A percentile compares a stretch with the other conserved stretches of the same genome.
These are phyloP conservation scores for Atta colombica DNA, from an alignment of 1,140 invertebrate genomes.

Conservation along the genomic window DNA sequence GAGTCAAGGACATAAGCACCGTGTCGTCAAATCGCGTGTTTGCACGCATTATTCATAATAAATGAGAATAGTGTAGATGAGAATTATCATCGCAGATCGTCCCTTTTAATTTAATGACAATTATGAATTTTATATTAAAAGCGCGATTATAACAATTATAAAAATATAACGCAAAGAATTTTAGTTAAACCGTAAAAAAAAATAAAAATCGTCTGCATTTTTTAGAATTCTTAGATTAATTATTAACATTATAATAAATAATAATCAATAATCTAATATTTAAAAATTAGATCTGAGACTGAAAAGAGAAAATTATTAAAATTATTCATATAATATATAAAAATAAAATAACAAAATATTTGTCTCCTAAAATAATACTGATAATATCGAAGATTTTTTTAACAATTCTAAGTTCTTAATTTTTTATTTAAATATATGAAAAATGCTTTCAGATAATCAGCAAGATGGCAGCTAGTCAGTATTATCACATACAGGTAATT, in stretches of 20 bases:
- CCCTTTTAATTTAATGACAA: slow-evolving; percentile 2
- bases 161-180: background rate
- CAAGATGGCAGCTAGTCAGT: slow-evolving; percentile 77
- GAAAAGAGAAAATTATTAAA: background rate
- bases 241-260: background rate
- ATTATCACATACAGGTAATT: slow-evolving; percentile 81
- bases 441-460: slow-evolving; percentile 50
- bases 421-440: background rate
- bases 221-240: background rate
- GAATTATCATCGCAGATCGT: background rate
- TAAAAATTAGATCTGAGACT: background rate
- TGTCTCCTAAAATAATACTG: background rate
- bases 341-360: background rate
- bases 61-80: background rate
- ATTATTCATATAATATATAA: background rate
- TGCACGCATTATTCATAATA: slow-evolving; percentile 5
- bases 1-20: slow-evolving; percentile 35
- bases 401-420: background rate
- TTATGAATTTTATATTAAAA: background rate
- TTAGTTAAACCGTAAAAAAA: background rate
- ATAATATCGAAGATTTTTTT: background rate
- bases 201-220: background rate
- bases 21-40: background rate
- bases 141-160: background rate
- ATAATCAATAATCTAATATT: slow-evolving; percentile 24